Conservation (phyloP, 1,140 invertebrate genomes). For the Dysdera silvatica region DNA sequence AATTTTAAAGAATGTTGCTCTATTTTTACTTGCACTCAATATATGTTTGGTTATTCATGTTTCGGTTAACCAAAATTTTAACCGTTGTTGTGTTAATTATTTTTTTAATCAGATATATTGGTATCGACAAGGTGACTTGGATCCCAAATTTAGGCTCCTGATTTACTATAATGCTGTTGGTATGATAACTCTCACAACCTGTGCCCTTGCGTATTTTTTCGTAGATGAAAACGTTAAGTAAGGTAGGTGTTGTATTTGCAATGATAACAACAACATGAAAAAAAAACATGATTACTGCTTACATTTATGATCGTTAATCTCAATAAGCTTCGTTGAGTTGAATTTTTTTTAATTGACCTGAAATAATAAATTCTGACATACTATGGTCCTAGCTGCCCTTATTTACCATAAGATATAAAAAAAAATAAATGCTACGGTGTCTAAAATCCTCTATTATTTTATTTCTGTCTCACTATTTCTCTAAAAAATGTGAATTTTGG, state of each 20-base stretch:
- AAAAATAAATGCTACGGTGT: too few relatives aligned
- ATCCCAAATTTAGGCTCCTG: constrained; percentile 45
- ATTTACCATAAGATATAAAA: too few relatives aligned
- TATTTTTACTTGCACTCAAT: not conserved
- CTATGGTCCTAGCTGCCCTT: too few relatives aligned
- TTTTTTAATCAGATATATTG: constrained; percentile 45
- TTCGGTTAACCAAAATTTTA: too few relatives aligned
- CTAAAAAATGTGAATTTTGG: too few relatives aligned
- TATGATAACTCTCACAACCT: constrained; percentile 44
- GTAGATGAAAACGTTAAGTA: not conserved
- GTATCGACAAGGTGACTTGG: constrained; percentile 48
- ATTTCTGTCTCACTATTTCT: too few relatives aligned
- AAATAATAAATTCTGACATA: too few relatives aligned
- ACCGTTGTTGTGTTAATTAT: not conserved
- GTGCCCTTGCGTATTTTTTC: constrained; percentile 42
- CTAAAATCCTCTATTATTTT: too few relatives aligned
- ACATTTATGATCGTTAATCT: too few relatives aligned
- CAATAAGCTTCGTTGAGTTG: too few relatives aligned
- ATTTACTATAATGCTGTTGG: constrained; percentile 47
- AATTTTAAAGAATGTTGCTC: not conserved
- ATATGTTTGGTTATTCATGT: too few relatives aligned
- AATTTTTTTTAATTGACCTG: too few relatives aligned
- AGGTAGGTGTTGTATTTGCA: not conserved
- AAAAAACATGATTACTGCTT: not conserved
- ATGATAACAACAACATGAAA: not conserved